phyloP scores from a whole-genome alignment of 2,797 vertebrate genomes.

The Octomys mimax region DNA sequence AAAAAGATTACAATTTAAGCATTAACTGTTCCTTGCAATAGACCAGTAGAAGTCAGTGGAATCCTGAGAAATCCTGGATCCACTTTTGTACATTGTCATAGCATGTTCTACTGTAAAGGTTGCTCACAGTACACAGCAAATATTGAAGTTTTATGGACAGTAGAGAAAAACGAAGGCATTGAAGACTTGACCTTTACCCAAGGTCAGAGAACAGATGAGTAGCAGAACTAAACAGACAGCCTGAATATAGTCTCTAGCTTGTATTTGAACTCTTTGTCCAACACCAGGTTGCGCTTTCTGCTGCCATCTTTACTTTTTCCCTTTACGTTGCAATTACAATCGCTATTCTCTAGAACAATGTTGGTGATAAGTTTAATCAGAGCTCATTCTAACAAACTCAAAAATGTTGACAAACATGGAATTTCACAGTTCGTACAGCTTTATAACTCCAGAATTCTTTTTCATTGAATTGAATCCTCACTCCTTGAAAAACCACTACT shows the following conservation, averaged over 20 bases:
- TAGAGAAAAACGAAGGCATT: neutral
- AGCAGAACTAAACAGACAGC: neutral
- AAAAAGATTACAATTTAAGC: no score
- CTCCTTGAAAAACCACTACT: neutral
- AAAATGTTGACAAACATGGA: constrained; percentile 2
- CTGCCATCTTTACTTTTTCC: neutral
- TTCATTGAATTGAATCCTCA: neutral
- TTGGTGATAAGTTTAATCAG: constrained; percentile 27
- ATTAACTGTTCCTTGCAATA: no score
- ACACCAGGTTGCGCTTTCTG: neutral
- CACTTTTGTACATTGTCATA: neutral
- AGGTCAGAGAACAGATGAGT: neutral
- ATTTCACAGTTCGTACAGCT: neutral
- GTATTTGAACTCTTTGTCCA: neutral
- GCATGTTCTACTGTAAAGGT: neutral
- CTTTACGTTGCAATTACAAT: neutral
- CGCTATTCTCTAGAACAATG: neutral
- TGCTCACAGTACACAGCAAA: neutral
- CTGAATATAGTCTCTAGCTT: no score
- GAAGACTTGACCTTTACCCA: neutral
- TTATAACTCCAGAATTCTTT: constrained; percentile 25
- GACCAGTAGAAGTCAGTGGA: no score
- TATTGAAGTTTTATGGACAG: neutral
- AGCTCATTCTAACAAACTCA: neutral
- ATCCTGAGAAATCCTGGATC: no score